phyloP scores from a whole-genome alignment of 2,888 invertebrate species.

The Andrena marginata region DNA sequence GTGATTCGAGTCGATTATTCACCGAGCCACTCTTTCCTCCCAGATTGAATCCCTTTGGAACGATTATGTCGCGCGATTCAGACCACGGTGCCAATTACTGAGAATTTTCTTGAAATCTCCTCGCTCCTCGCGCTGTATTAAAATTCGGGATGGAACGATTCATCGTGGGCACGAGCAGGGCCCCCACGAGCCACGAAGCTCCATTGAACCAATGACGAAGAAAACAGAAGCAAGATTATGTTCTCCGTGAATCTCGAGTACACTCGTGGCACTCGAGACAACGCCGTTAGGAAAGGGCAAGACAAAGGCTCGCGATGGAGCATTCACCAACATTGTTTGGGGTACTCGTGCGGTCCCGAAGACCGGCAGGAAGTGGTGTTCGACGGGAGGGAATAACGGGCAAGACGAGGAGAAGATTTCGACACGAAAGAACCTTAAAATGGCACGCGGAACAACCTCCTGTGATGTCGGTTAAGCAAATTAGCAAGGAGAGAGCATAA shows the following conservation, averaged over 20 bases:
- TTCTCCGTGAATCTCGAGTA: slow-evolving; percentile 57
- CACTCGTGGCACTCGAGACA: slow-evolving; percentile 61
- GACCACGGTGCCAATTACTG: too few species aligned
- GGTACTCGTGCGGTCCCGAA: slow-evolving; percentile 31
- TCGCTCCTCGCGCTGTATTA: too few species aligned
- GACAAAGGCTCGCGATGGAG: slow-evolving; percentile 63
- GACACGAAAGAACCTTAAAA: slow-evolving; percentile 10
- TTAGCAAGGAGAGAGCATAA: slow-evolving; percentile 78
- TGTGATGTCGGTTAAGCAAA: slow-evolving; percentile 79
- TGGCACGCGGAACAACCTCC: slow-evolving; percentile 16
- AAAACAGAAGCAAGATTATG: slow-evolving; percentile 42
- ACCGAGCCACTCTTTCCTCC: background rate
- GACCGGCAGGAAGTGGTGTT: slow-evolving; percentile 67
- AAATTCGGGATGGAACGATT: background rate
- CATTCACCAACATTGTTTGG: slow-evolving; percentile 65
- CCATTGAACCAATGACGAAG: slow-evolving; percentile 4
- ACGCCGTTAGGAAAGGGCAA: slow-evolving; percentile 54
- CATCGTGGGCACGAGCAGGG: too few species aligned
- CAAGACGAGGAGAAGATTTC: slow-evolving; percentile 26
- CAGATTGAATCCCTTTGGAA: background rate
- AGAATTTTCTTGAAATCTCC: too few species aligned
- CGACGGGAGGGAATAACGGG: slow-evolving; percentile 30
- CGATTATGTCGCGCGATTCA: background rate
- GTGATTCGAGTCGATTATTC: background rate
- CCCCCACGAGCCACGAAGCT: background rate